phyloP scores from a whole-genome alignment of 1,140 invertebrate genomes.

The Tetramorium alpestre region DNA sequence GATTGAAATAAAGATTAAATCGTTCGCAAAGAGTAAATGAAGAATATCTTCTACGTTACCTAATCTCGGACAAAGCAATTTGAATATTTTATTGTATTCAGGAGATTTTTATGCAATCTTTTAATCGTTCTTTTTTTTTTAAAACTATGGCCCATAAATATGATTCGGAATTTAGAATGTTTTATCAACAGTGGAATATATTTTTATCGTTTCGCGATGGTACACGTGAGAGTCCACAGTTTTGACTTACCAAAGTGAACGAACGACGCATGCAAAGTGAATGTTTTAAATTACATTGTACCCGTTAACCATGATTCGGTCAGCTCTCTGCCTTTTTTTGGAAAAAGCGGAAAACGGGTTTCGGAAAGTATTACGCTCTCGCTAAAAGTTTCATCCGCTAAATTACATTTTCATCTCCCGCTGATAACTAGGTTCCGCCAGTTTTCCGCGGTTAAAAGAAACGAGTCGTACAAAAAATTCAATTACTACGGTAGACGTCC shows the following conservation, averaged over 20 bases:
- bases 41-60: neutral
- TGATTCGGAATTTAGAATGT: neutral
- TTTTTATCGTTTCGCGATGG: slow-evolving; percentile 6
- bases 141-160: neutral
- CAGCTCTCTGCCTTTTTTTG: neutral
- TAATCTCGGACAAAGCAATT: neutral
- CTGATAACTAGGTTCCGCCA: slow-evolving; percentile 48
- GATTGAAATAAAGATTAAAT: slow-evolving; percentile 36
- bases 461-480: slow-evolving; percentile 18
- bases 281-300: slow-evolving; percentile 50
- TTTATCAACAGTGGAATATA: neutral
- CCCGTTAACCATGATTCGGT: slow-evolving; percentile 30
- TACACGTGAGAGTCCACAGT: neutral
- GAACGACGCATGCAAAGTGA: slow-evolving; percentile 27
- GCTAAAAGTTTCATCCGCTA: slow-evolving; percentile 45
- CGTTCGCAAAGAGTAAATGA: neutral
- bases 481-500: slow-evolving; percentile 35
- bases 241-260: slow-evolving; percentile 14
- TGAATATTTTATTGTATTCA: neutral
- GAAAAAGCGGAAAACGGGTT: slow-evolving; percentile 36
- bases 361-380: slow-evolving; percentile 43
- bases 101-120: neutral
- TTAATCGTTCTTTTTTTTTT: neutral
- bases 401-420: slow-evolving; percentile 52
- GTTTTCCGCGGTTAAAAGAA: slow-evolving; percentile 35